Base-by-base conservation (phyloP, 2,888 invertebrate species). In the Mayetiola destructor region DNA sequence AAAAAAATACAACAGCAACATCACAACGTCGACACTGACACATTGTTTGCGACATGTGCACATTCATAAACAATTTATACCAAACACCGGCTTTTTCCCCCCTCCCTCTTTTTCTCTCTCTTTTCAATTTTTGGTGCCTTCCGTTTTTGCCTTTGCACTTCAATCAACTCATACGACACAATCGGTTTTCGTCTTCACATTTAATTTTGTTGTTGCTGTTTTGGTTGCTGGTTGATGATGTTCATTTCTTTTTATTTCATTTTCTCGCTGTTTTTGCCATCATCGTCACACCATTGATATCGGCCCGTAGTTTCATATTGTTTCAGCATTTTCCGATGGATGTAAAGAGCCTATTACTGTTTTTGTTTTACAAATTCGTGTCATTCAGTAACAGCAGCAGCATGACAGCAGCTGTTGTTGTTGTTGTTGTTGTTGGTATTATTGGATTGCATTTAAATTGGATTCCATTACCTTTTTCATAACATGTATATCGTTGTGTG, bases 11-110 rank as follows among this genome's bases (percentile, higher is more conserved):
- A n/a, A n/a, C n/a, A n/a, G n/a, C n/a, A n/a, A n/a, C n/a, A n/a
- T n/a, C n/a, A n/a, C n/a, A n/a, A n/a, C n/a, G n/a, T n/a, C n/a
- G n/a, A n/a, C n/a, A n/a, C n/a, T n/a, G n/a, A 48, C 48, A 48
- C 27, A 48, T 48, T 48, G 27, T 48, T 23, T 48, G 48, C 48
- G 48, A 48, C 48, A 48, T 48, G 48, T 48, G 48, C 27, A 48
- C 48, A 48, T 16, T 48, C 27, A 48, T 48, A n/a, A n/a, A n/a
- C n/a, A n/a, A n/a, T 48, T 48, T 27, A 27, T 27, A 48, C 23
- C 48, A 27, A 48, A 48, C 48, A 48, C 48, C 48, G 48, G 48
- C 48, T 48, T 48, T 48, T 48, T 27, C 27, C 27, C 27, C 27
- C 27, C 48, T 27, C 48, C 23, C 27, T 48, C 27, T 27, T 27